These are phyloP conservation scores for Chaetura pelagica DNA, from an alignment of 2,113 vertebrate species.

Conservation along the genomic window DNA sequence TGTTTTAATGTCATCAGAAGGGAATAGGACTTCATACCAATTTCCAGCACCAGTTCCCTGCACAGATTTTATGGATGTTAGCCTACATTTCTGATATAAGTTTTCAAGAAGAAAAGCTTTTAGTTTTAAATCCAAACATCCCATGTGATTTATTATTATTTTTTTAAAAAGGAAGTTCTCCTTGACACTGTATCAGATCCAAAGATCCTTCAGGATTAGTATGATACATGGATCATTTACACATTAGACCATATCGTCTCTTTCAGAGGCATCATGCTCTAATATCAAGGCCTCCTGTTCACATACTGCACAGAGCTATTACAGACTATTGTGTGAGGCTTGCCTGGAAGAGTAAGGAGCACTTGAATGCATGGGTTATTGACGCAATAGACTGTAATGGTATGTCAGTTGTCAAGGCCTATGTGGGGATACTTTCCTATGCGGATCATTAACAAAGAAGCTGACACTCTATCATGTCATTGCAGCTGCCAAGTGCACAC, in stretches of 20 bases:
- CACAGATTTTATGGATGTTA: constrained; percentile 13
- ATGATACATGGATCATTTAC: constrained; percentile 31
- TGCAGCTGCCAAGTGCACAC: constrained; percentile 61
- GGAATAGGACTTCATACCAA: constrained; percentile 14
- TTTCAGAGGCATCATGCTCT: constrained; percentile 26
- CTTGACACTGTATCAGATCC: background rate
- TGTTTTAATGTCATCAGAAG: constrained; percentile 35
- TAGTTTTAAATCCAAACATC: background rate
- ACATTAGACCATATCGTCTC: background rate
- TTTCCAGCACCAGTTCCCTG: background rate
- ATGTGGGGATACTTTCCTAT: constrained; percentile 63
- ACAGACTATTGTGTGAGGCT: constrained; percentile 51
- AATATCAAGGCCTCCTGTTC: constrained; percentile 48
- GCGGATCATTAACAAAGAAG: constrained; percentile 70
- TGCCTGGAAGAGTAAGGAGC: constrained; percentile 55
- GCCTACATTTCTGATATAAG: background rate
- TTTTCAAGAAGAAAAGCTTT: constrained; percentile 31
- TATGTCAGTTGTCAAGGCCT: constrained; percentile 69
- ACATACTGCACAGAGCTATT: constrained; percentile 29
- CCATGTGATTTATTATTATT: background rate
- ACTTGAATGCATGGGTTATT: constrained; percentile 70
- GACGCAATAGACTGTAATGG: constrained; percentile 61
- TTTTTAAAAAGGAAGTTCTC: background rate
- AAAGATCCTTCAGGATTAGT: constrained; percentile 47
- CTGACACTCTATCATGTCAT: constrained; percentile 70